A percentile compares a stretch with the other conserved stretches of the same genome.
These are phyloP conservation scores for Philotrypesis tridentata DNA, from an alignment of 1,140 invertebrate species.

Conservation along the genomic window DNA sequence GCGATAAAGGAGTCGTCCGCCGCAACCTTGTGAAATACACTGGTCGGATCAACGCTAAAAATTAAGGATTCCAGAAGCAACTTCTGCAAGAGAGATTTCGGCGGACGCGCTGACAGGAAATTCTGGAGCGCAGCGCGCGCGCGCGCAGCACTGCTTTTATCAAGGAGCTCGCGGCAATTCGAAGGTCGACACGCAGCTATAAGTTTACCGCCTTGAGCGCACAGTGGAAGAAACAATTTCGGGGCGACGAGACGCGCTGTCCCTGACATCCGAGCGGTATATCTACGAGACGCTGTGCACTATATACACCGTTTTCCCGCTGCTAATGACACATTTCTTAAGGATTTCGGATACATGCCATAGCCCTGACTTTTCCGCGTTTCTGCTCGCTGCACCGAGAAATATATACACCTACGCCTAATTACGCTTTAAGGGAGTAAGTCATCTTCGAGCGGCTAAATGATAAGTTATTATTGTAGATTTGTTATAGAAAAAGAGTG, in stretches of 20 bases:
- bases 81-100: constrained; percentile 60
- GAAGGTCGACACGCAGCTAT: neutral
- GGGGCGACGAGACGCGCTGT: constrained; percentile 59
- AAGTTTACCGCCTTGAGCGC: neutral
- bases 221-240: neutral
- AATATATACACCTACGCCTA: no score
- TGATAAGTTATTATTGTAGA: no score
- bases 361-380: neutral
- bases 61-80: constrained; percentile 63
- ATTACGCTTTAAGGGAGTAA: no score
- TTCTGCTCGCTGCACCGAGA: neutral
- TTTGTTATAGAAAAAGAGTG: no score
- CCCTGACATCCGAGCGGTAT: constrained; percentile 66
- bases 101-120: constrained; percentile 49
- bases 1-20: no score
- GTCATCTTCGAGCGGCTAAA: no score
- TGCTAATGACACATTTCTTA: constrained; percentile 71
- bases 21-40: neutral
- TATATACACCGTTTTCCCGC: constrained; percentile 41
- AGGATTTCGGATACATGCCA: neutral
- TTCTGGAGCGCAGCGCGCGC: neutral
- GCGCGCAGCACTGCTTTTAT: neutral
- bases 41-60: constrained; percentile 50
- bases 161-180: neutral
- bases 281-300: constrained; percentile 26